Base-by-base conservation (phyloP, 1,140 invertebrate genomes). In the Copidosoma floridanum region DNA sequence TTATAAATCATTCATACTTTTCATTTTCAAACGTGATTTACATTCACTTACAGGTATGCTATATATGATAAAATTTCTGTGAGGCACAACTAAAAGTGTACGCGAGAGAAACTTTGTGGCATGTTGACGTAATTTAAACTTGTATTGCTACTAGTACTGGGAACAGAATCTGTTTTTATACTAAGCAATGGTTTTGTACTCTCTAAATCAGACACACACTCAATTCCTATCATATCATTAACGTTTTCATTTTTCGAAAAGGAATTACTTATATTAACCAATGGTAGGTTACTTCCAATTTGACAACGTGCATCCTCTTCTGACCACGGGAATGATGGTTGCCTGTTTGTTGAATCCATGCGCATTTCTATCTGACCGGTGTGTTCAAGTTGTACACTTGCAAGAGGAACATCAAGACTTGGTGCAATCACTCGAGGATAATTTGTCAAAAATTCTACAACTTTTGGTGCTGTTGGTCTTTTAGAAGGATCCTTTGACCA, bases 381-480 rank as follows among this genome's bases (percentile, higher is more conserved):
- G 56, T 85, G 82, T 43, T 86, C 84, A 43, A 91, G 78, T 67
- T 88, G 85, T 0, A 93, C 86, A 48, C 88, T 88, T 1, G 88
- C 82, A 5, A 86, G 70, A 0, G 92, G 92, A 18, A 88, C 84
- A 70, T 94, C 92, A 3, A 94, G 76, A 69, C 89, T 91, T 0
- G 93, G 92, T 5, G 84, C 78, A 14, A 95, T 77, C 7, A 95
- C 82, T n/a, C 87, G 82, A 6, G 89, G 87, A 74, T 89, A 87
- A 62, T 86, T 88, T 0, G 87, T 87, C 23, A 96, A 79, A 62
- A 89, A 88, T 56, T 92, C 91, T 0, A 92, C 88, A 27, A 95
- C 87, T 73, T 91, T 88, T 0, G 83, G 82, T 0, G 92, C 89
- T 8, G 85, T 83, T 3, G 91, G 90, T 2, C 93, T 83, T 59